Base-by-base conservation (phyloP, 2,888 invertebrate genomes). In the Nymphalis polychloros region DNA sequence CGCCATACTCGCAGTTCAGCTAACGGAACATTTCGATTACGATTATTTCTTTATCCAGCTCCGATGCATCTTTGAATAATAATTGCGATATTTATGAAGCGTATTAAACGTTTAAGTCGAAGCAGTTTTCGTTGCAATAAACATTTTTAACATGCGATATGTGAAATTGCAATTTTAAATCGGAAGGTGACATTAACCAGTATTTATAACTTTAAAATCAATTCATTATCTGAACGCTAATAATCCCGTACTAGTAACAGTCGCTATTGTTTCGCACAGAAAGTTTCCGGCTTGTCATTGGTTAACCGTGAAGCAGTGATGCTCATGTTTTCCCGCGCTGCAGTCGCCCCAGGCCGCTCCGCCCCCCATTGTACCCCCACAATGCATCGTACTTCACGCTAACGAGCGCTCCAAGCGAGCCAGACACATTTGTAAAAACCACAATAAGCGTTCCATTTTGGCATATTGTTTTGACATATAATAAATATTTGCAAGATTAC, bases 391-490 rank as follows among this genome's bases (percentile, higher is more conserved):
- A 88, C 89, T 76, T 92, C 89, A 91, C 86, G 82, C 92, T 92
- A 92, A 92, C 92, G 90, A 92, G 92, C 90, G 84, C 92, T 89
- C 81, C 84, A 75, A 90, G 90, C 92, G 77, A 84, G 85, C 81
- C 91, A 89, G 89, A 79, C 90, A 84, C 92, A 92, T 92, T 92
- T 92, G 92, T 92, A 92, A 91, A 91, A 92, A 90, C 86, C 82
- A 86, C 88, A 91, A 91, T 89, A 90, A 89, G 90, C 88, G 86
- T 86, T 86, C 84, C 89, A 87, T 92, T 92, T 92, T 88, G 92
- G 91, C 90, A 91, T 92, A 92, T 92, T 91, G 91, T 92, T 92
- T 92, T 92, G 92, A 92, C 92, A 91, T 92, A 92, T 88, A 92
- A 92, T 92, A 92, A 92, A 92, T 92, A 92, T 92, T 92, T 92